Percentiles rank a stretch among this genome's conserved stretches.
Conservation (phyloP, 2,113 vertebrate genomes). For the Gracilinanus agilis region DNA sequence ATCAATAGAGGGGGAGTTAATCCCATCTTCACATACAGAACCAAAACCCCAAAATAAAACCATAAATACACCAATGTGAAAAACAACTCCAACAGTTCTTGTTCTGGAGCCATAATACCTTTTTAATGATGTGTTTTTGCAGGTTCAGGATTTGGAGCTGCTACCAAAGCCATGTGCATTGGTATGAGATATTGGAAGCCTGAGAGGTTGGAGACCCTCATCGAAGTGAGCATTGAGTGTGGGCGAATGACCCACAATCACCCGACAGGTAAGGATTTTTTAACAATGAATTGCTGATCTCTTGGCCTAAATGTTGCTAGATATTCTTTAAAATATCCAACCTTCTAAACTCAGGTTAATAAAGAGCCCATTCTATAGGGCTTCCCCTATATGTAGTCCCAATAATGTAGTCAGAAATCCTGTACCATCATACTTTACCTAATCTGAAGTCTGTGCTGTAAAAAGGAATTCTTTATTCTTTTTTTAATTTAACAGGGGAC, state of each 20-base stretch:
- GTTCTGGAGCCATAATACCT: too few species aligned
- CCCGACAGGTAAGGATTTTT: slow-evolving; percentile 90
- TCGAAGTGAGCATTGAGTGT: slow-evolving; percentile 96
- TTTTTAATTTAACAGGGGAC: too few species aligned
- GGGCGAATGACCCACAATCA: slow-evolving; percentile 99
- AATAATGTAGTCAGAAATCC: not conserved
- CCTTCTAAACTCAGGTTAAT: not conserved
- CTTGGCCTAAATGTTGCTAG: not conserved
- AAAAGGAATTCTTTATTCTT: too few species aligned
- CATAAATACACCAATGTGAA: too few species aligned
- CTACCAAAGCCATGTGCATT: slow-evolving; percentile 98
- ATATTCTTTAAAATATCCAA: not conserved
- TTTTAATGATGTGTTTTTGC: not conserved
- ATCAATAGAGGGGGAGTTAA: too few species aligned
- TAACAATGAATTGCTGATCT: not conserved
- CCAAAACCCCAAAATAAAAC: too few species aligned
- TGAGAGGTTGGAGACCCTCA: slow-evolving; percentile 90
- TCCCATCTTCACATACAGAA: too few species aligned
- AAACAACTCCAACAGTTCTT: too few species aligned
- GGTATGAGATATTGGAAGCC: slow-evolving; percentile 98
- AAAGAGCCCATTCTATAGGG: not conserved
- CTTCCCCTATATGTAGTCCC: too few species aligned
- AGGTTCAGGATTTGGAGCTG: slow-evolving; percentile 97
- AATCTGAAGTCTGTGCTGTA: not conserved
- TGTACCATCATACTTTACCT: not conserved